These are phyloP conservation scores for Drosophila fulvimacula DNA, from an alignment of 2,888 invertebrate species.

Conservation along the genomic window DNA sequence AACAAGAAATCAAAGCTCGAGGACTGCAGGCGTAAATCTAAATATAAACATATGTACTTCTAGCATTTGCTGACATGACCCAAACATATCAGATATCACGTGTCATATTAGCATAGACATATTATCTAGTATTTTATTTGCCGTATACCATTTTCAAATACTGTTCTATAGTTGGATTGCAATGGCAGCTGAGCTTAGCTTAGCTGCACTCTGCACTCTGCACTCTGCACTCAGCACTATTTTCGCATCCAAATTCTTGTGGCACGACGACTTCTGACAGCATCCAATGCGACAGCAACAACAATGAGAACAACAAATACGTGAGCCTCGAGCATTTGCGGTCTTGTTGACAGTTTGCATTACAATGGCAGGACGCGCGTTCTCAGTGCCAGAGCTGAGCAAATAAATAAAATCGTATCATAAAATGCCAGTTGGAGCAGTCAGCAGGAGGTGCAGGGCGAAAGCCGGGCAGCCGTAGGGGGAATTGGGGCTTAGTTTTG, in stretches of 20 bases:
- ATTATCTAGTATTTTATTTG: background rate
- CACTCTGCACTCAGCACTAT: constrained; percentile 47
- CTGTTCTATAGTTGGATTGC: constrained; percentile 21
- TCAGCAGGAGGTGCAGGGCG: constrained; percentile 15
- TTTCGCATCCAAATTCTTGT: constrained; percentile 44
- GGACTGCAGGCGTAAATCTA: background rate
- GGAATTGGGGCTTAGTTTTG: constrained; percentile 25
- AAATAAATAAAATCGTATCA: constrained; percentile 79
- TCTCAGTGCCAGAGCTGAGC: constrained; percentile 33
- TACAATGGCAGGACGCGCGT: constrained; percentile 73
- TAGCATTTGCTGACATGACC: background rate
- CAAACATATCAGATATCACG: background rate
- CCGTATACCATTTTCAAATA: background rate
- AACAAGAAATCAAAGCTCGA: background rate
- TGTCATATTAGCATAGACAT: background rate
- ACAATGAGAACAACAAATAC: constrained; percentile 25
- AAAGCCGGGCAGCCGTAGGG: background rate
- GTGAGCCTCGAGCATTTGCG: constrained; percentile 64
- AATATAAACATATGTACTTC: background rate
- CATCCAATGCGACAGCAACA: constrained; percentile 21
- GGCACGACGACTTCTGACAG: constrained; percentile 51
- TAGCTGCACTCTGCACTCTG: constrained; percentile 34
- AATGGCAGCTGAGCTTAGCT: constrained; percentile 29
- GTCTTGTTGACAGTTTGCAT: constrained; percentile 78
- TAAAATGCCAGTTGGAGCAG: constrained; percentile 65